These are phyloP conservation scores for Agelastica alni DNA, from an alignment of 2,888 invertebrate genomes.

Conservation along the genomic window DNA sequence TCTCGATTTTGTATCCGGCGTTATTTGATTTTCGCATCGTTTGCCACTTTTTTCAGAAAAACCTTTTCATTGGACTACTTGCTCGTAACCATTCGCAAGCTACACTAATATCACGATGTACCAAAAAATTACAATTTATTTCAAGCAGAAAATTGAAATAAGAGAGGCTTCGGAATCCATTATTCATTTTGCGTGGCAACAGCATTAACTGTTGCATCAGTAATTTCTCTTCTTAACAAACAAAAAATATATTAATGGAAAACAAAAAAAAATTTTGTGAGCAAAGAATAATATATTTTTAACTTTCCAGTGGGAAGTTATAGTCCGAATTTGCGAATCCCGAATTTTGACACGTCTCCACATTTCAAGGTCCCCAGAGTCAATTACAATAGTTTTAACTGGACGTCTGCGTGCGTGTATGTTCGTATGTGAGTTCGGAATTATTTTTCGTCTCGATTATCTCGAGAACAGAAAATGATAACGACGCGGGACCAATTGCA, in stretches of 20 bases:
- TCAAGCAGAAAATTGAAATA: slow-evolving; percentile 23
- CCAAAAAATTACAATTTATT: slow-evolving; percentile 24
- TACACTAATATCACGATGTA: slow-evolving; percentile 21
- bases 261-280: slow-evolving; percentile 13
- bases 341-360: no score
- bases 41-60: slow-evolving; percentile 4
- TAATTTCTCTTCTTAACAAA: slow-evolving; percentile 12
- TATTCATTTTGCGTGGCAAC: slow-evolving; percentile 19
- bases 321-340: no score
- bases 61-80: slow-evolving; percentile 17
- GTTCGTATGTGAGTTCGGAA: no score
- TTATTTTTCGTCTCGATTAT: no score
- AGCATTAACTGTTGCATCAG: slow-evolving; percentile 24
- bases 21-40: neutral
- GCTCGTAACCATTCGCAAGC: slow-evolving; percentile 9
- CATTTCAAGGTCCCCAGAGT: no score
- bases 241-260: no score
- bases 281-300: slow-evolving; percentile 17
- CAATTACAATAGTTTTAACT: no score
- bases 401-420: no score
- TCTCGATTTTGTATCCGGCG: neutral
- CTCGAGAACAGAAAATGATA: no score
- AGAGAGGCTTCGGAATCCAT: slow-evolving; percentile 20
- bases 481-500: no score
- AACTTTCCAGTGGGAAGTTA: no score